Percentiles rank a stretch among this genome's conserved stretches.
phyloP scores from a whole-genome alignment of 2,888 invertebrate species.

The Drosophila rubida region DNA sequence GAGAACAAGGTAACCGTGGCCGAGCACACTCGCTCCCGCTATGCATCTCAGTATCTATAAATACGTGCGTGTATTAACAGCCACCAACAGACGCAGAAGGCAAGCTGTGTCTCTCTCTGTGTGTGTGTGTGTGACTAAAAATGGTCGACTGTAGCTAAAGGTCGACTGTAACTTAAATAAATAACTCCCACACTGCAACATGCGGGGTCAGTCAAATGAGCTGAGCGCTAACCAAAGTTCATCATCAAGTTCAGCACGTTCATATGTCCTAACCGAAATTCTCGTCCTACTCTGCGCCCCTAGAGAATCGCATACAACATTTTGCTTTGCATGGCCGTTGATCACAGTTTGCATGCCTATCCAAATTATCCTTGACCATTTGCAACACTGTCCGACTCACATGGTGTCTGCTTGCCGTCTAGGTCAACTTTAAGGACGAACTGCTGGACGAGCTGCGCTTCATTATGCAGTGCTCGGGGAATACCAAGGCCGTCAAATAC shows the following conservation, averaged over 20 bases:
- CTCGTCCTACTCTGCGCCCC: background rate
- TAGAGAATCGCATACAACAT: background rate
- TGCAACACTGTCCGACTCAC: background rate
- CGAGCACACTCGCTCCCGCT: background rate
- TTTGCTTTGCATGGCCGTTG: slow-evolving; percentile 21
- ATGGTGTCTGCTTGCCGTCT: background rate
- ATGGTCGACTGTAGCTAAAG: slow-evolving; percentile 32
- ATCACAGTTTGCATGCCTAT: background rate
- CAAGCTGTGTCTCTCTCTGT: background rate
- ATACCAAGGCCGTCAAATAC: slow-evolving; percentile 89
- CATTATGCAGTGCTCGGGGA: slow-evolving; percentile 89
- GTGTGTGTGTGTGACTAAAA: slow-evolving; percentile 61
- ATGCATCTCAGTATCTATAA: background rate
- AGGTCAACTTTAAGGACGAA: slow-evolving; percentile 89
- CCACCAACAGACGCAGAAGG: slow-evolving; percentile 9
- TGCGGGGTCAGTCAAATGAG: slow-evolving; percentile 16
- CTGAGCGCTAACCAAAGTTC: slow-evolving; percentile 17
- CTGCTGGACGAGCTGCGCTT: slow-evolving; percentile 90
- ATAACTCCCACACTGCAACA: slow-evolving; percentile 30
- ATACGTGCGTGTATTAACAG: slow-evolving; percentile 33
- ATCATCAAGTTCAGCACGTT: slow-evolving; percentile 8
- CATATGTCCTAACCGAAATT: background rate
- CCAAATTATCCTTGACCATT: background rate
- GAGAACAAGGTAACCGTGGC: slow-evolving; percentile 79
- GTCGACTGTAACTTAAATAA: slow-evolving; percentile 46